A percentile compares a stretch with the other conserved stretches of the same genome.
These are phyloP conservation scores for Meda fulgida DNA, from an alignment of 2,797 vertebrate genomes.

Conservation along the genomic window DNA sequence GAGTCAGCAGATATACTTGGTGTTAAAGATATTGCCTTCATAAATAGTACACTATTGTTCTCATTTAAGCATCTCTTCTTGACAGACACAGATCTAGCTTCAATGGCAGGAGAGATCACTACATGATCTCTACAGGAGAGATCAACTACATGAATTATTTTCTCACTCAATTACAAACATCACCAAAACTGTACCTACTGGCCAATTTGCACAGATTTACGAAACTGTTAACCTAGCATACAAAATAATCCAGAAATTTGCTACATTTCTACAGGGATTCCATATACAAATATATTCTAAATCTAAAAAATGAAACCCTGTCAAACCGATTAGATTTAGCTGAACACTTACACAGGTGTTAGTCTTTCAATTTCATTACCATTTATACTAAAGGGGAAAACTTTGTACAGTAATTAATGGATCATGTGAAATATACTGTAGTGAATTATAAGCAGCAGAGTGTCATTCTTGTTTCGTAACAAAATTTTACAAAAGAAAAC, in stretches of 20 bases:
- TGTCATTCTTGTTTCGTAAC: not conserved
- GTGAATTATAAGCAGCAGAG: not conserved
- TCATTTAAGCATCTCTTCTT: no score
- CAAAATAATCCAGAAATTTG: not conserved
- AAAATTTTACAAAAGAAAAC: not conserved
- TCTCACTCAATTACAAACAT: not conserved
- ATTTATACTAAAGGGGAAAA: not conserved
- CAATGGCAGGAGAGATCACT: no score
- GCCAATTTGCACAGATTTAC: not conserved
- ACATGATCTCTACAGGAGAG: no score
- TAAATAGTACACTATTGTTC: no score
- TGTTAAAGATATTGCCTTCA: no score
- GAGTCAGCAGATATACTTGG: no score
- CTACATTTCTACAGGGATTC: not conserved
- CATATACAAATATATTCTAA: not conserved
- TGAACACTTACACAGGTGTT: not conserved
- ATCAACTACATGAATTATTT: not conserved
- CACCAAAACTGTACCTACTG: not conserved
- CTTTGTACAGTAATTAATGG: not conserved
- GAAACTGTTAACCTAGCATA: not conserved
- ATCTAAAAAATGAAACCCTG: not conserved
- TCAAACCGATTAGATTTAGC: not conserved
- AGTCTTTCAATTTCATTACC: not conserved
- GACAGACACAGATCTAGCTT: no score
- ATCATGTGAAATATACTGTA: no score